phyloP scores from a whole-genome alignment of 2,113 vertebrate genomes.

The Mellivora capensis region DNA sequence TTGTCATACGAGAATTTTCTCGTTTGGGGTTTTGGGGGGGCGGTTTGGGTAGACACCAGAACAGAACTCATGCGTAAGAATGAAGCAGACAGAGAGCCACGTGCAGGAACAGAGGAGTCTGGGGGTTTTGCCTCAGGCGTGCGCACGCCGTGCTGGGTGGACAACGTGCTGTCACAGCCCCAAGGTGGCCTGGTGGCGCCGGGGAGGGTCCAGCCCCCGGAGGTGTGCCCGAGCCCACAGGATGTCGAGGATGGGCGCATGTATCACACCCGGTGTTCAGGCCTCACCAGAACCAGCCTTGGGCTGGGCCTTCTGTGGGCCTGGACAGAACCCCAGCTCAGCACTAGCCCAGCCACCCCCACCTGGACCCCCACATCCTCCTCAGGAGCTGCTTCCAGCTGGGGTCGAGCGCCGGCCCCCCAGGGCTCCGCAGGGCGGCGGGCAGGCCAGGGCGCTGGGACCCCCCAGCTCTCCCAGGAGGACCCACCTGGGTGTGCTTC shows the following conservation, averaged over 20 bases:
- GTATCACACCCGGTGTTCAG: background rate
- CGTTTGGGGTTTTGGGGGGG: too few species aligned
- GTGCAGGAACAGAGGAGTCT: background rate
- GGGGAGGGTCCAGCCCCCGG: fast-evolving
- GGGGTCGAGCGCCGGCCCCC: too few species aligned
- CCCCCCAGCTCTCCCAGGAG: too few species aligned
- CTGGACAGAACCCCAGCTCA: background rate
- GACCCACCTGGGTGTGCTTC: background rate
- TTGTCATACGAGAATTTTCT: background rate
- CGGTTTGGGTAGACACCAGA: background rate
- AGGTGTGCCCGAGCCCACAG: fast-evolving
- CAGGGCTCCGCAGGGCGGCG: too few species aligned
- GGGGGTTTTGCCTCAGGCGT: background rate
- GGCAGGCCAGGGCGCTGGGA: background rate
- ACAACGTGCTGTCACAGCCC: background rate
- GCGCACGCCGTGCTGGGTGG: background rate
- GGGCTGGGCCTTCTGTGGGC: background rate
- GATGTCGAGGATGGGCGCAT: background rate
- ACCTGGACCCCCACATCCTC: background rate
- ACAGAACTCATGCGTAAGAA: background rate
- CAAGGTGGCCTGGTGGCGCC: background rate
- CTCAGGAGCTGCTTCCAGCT: too few species aligned
- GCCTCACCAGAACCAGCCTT: background rate
- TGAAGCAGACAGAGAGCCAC: too few species aligned
- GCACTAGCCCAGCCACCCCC: background rate